A percentile compares a stretch with the other conserved stretches of the same genome.
phyloP scores from a whole-genome alignment of 1,140 invertebrate genomes.

The Bombyx mori region ASM3026992v2 NC_085111.1:3569001-3569500 shows the following conservation, averaged over 20 bases:
- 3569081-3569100: too few relatives aligned
- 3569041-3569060: too few relatives aligned
- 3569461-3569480: too few relatives aligned
- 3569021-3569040: too few relatives aligned
- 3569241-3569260: constrained; percentile 91
- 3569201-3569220: constrained; percentile 93
- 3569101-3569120: too few relatives aligned
- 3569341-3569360: constrained; percentile 88
- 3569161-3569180: constrained; percentile 83
- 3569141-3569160: constrained; percentile 80
- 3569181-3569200: constrained; percentile 89
- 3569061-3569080: too few relatives aligned
- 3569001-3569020: too few relatives aligned
- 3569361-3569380: constrained; percentile 76
- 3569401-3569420: neutral
- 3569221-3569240: constrained; percentile 90
- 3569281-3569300: constrained; percentile 83
- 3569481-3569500: too few relatives aligned
- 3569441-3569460: too few relatives aligned
- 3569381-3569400: neutral
- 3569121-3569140: too few relatives aligned
- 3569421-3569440: too few relatives aligned
- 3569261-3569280: constrained; percentile 77
- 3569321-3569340: constrained; percentile 85
- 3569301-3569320: constrained; percentile 81